Evolutionary conservation across 2,113 vertebrate genomes (phyloP).

Genomic region (Trochalopteron elliotii): DNA sequence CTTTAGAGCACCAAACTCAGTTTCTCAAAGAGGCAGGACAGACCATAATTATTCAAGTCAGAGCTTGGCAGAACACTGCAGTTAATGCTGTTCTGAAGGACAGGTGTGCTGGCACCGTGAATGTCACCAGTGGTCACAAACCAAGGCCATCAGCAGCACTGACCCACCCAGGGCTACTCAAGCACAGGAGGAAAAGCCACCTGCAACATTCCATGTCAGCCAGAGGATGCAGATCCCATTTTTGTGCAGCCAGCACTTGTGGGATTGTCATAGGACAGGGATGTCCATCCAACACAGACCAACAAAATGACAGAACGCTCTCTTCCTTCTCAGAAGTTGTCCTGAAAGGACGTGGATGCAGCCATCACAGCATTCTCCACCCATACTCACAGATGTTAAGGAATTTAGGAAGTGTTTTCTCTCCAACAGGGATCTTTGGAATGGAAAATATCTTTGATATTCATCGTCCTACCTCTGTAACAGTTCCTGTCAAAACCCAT

Average conservation of each 20-base stretch:
- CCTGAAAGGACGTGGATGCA: background rate
- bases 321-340: background rate
- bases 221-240: background rate
- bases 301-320: background rate
- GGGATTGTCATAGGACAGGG: background rate
- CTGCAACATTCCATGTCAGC: rapidly evolving
- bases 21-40: background rate
- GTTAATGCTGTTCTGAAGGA: background rate
- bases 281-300: background rate
- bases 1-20: background rate
- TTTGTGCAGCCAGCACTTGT: background rate
- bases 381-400: background rate
- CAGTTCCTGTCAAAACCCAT: background rate
- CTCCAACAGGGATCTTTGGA: background rate
- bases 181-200: background rate
- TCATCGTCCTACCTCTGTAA: background rate
- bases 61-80: background rate
- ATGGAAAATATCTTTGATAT: background rate
- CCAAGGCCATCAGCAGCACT: background rate
- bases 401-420: background rate
- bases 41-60: background rate
- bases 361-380: background rate
- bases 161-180: background rate
- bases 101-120: background rate
- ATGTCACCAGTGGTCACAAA: background rate